Evolutionary conservation across 92 coral and sea anemone species (phyloP), one percentile per base, ranked within the genome.

Genomic region (Blastomussa wellsi): DNA sequence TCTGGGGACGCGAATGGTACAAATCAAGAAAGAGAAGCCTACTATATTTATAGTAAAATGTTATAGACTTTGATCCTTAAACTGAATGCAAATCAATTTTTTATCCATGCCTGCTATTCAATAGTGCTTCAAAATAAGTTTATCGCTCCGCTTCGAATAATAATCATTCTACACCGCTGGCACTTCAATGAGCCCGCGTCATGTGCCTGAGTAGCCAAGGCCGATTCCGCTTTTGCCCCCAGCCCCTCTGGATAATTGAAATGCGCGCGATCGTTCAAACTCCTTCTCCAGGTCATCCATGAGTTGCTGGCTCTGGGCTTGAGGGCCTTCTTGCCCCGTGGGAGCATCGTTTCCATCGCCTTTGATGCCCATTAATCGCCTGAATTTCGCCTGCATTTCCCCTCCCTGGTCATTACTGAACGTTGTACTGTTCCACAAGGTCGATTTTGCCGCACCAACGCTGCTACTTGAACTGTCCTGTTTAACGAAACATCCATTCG

Each of bases 211-310:
- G 90, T 97, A 97, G 64, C 99, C 98, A 24, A 97, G 95, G 11
- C 99, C 99, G 28, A 97, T 97, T 16, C 99, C 99, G 77, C 99
- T 97, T 81, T 97, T 97, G 24, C 99, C 99, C 13, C 99, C 99
- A 24, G 99, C 99, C 37, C 99, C 99, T 81, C 99, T 82, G 20
- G 99, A 97, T 38, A 97, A 86, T 88, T 97, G 99, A 71, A 94
- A 97, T 19, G 95, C 98, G 20, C 99, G 95, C 32, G 99, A 97
- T 5, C 99, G 93, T 83, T 97, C 99, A 80, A 97, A 97, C 84
- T 97, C 99, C 52, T 86, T 86, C 68, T 97, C 99, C 53, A 97
- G 92, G 68, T 97, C 89, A 33, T 87, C 92, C 90, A 97, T 85
- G 33, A 97, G 91, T 65, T 91, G 81, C 35, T 80, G 86, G 78